Evolutionary conservation across 2,797 vertebrate species (phyloP).

Genomic region (Chelidonichthys spinosus): DNA sequence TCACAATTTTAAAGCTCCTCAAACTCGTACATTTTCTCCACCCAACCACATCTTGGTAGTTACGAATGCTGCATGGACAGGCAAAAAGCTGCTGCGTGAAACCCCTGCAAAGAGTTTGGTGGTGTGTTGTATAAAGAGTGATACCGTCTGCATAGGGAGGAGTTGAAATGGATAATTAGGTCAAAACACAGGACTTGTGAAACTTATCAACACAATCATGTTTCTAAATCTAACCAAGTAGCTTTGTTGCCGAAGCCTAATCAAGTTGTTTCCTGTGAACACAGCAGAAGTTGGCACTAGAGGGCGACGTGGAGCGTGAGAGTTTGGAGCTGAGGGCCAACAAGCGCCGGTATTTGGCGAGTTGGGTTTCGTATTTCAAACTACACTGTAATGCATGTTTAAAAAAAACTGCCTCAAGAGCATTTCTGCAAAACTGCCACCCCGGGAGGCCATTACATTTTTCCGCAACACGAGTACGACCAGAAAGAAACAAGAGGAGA

Average conservation of each 20-base stretch:
- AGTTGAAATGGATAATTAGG: background rate
- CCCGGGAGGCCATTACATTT: conserved; percentile 20
- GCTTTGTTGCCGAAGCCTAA: too few species aligned
- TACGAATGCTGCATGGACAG: too few species aligned
- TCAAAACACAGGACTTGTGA: background rate
- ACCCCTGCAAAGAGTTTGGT: too few species aligned
- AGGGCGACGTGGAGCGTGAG: background rate
- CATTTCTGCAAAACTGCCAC: conserved; percentile 10
- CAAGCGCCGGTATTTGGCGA: background rate
- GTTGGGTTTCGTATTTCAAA: background rate
- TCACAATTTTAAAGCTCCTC: too few species aligned
- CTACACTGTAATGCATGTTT: background rate
- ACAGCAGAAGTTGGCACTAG: background rate
- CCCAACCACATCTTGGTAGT: too few species aligned
- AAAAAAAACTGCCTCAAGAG: background rate
- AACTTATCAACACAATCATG: background rate
- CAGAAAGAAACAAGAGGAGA: background rate
- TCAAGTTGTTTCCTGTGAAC: background rate
- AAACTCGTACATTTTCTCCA: too few species aligned
- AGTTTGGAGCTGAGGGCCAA: background rate
- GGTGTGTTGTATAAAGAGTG: background rate
- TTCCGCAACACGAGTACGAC: conserved; percentile 3
- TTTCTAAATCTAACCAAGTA: background rate
- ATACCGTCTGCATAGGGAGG: background rate
- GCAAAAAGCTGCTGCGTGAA: too few species aligned